Conservation (phyloP, 2,888 invertebrate genomes). For the Clivina fossor region DNA sequence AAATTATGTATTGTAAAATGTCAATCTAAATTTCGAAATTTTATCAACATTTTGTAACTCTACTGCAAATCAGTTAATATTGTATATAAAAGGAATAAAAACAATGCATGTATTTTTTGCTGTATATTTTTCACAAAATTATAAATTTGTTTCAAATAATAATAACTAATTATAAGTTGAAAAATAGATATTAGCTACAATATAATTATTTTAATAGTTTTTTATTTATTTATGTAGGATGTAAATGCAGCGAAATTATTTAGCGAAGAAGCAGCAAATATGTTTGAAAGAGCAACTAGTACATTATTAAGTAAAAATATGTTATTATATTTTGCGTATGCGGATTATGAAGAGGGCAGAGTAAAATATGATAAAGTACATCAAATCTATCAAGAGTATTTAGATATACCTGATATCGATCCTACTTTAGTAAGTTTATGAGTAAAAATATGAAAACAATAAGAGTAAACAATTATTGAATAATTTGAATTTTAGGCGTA, state of each 20-base stretch:
- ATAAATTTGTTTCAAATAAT: no score
- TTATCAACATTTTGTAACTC: no score
- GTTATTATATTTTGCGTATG: constrained; percentile 95
- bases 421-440: constrained; percentile 81
- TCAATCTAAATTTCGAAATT: no score
- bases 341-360: constrained; percentile 97
- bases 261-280: constrained; percentile 91
- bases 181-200: no score
- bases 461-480: neutral
- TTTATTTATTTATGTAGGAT: constrained; percentile 63
- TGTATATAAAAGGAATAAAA: no score
- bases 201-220: constrained; percentile 14
- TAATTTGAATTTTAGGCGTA: constrained; percentile 65
- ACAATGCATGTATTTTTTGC: no score
- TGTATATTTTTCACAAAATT: no score
- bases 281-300: constrained; percentile 92
- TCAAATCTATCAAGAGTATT: constrained; percentile 89
- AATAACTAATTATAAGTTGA: no score
- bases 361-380: constrained; percentile 96
- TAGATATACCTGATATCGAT: constrained; percentile 88
- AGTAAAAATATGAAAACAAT: no score
- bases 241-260: constrained; percentile 90
- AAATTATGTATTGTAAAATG: no score
- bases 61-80: no score
- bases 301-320: constrained; percentile 89